Base-by-base conservation (phyloP, 2,113 vertebrate species). In the Eretmochelys imbricata region DNA sequence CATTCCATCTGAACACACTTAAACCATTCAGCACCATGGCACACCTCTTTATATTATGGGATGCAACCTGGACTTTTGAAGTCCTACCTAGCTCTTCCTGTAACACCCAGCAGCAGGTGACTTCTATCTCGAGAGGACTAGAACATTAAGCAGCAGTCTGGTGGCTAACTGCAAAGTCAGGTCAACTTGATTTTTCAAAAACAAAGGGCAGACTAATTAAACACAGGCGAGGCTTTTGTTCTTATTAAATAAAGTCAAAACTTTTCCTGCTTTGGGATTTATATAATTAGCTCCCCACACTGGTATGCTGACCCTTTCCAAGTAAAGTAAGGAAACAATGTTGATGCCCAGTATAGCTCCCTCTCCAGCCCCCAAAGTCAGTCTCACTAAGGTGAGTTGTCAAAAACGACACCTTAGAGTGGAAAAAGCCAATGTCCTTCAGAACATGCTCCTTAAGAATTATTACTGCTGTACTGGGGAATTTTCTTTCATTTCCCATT, bases 61-160 rank as follows among this genome's bases (percentile, higher is more conserved):
- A 5, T 10, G 79, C 82, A 82, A 25, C 9, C 6, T 2, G 10
- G 1, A 3, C 25, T 2, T 0, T 8, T 0, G 1, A 1, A 24
- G 88, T 46, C 75, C 42, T 14, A 78, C 78, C 79, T 85, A 1
- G 35, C 0, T 29, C 38, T 38, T 57, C 80, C 25, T 31, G 65
- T 5, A 0, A 6, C n/a, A 1, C 10, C 1, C 46, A 11, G 81
- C 7, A 62, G 20, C 6, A 10, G 69, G 19, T 9, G 49, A 27
- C 27, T 55, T 9, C 29, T 69, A 25, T 2, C 65, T 25, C 8
- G 24, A 24, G 1, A 2, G 2, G n/a, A 8, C 79, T 16, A 49
- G 38, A 54, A 50, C 3, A 42, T 0, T 8, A 72, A 25, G 50
- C 42, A 55, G 84, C 1, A 0, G 3, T 20, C 88, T 55, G 22